Conservation (phyloP, 2,888 invertebrate genomes). For the Homarus gammarus region DNA sequence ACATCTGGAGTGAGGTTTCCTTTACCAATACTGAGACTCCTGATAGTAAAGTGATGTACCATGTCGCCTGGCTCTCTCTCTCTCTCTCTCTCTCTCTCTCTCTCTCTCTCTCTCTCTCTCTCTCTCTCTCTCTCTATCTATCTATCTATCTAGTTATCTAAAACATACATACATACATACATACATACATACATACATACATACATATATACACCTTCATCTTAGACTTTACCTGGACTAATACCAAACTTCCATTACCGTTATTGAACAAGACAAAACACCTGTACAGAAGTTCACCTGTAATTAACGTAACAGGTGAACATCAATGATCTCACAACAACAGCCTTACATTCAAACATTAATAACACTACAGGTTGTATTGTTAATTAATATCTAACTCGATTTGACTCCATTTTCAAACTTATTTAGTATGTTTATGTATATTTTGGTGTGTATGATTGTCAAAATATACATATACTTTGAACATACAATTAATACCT, state of each 20-base stretch:
- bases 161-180: background rate
- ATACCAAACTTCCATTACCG: no score
- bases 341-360: no score
- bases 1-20: background rate
- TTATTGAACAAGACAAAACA: no score
- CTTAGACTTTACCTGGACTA: no score
- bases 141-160: no score
- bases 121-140: background rate
- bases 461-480: background rate
- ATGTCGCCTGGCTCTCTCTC: background rate
- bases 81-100: constrained; percentile 11
- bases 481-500: no score
- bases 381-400: no score
- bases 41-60: background rate
- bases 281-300: no score
- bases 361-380: no score
- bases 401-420: no score
- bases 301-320: no score
- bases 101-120: constrained; percentile 17
- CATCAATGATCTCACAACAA: no score
- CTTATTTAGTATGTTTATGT: background rate
- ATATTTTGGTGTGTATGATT: background rate
- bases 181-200: background rate
- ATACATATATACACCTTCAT: background rate
- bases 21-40: background rate